phyloP scores from a whole-genome alignment of 2,888 invertebrate species.

The Stramonita haemastoma region DNA sequence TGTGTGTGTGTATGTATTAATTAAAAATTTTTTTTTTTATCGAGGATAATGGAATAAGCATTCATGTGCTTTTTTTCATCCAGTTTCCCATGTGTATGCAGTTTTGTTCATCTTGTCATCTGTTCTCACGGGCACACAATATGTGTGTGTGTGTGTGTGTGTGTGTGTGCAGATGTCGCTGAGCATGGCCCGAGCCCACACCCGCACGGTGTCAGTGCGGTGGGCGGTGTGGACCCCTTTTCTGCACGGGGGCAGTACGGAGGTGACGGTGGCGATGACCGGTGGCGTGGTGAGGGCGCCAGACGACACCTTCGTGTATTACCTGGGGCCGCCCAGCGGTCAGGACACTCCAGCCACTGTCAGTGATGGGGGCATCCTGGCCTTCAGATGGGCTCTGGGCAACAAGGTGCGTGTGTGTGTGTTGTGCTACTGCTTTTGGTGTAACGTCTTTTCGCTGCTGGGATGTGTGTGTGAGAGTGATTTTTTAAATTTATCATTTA shows the following conservation, averaged over 20 bases:
- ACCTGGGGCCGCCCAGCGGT: slow-evolving; percentile 57
- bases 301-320: slow-evolving; percentile 76
- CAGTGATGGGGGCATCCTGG: slow-evolving; percentile 64
- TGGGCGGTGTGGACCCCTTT: slow-evolving; percentile 79
- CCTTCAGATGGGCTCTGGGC: slow-evolving; percentile 62
- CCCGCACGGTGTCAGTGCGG: slow-evolving; percentile 71
- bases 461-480: neutral
- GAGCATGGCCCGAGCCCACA: slow-evolving; percentile 61
- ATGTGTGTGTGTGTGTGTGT: too few relatives aligned
- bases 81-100: too few relatives aligned
- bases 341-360: slow-evolving; percentile 57
- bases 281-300: slow-evolving; percentile 78
- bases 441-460: too few relatives aligned
- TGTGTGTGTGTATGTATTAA: too few relatives aligned
- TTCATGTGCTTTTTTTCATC: too few relatives aligned
- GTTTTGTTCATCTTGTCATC: too few relatives aligned
- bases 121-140: too few relatives aligned
- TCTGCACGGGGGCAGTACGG: slow-evolving; percentile 60
- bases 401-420: slow-evolving; percentile 28
- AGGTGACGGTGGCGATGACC: slow-evolving; percentile 68
- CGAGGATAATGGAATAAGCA: too few relatives aligned
- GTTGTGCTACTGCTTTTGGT: neutral
- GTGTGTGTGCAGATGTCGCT: slow-evolving; percentile 57
- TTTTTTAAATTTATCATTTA: too few relatives aligned
- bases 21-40: too few relatives aligned